Base-by-base conservation (phyloP, 2,888 invertebrate species). In the Octodonta nipae region DNA sequence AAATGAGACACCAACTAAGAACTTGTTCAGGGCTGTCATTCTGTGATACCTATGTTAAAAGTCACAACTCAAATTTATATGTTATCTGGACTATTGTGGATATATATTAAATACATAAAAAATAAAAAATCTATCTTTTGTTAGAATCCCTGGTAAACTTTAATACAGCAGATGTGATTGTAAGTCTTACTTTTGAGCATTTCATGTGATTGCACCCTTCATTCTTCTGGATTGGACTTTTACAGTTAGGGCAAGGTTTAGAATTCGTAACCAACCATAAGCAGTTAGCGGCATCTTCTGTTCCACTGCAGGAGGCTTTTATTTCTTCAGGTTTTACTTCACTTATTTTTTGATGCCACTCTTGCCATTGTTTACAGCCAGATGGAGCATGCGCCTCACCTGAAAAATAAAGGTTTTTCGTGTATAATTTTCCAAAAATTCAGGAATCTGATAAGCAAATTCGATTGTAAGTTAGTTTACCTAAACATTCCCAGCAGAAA, bases 201-300 rank as follows among this genome's bases (percentile, higher is more conserved):
- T 75, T 76, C 72, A 78, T 77, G 52, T 78, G 77, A 53, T 78
- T 78, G 55, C 78, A 78, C 11, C 73, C 78, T 56, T 78, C 78
- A 50, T 75, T 76, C 51, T 78, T 77, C 56, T 78, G 76, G 38
- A 78, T 78, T 3, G 76, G 77, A 42, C 73, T 72, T 45, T 73
- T 73, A 52, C 78, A 78, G 53, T 75, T 75, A 14, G 78, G 77
- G 51, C 77, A 78, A 1, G 75, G 72, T 50, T 78, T 78, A 3
- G 75, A 73, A 57, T 78, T 75, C 11, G 76, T 75, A 11, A 77
- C 74, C 36, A 78, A 58, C 77, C 77, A 78, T 22, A 77, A 56
- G 50, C 70, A 73, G 52, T 76, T 77, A 24, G 73, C 72, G 3
- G 71, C 72, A 42, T 70, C 68, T 54, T 73, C 71, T 30, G 65